Percentiles rank a stretch among this genome's conserved stretches.
These are phyloP conservation scores for Drosophila pseudotakahashii DNA, from an alignment of 2,888 invertebrate genomes.

Conservation along the genomic window DNA sequence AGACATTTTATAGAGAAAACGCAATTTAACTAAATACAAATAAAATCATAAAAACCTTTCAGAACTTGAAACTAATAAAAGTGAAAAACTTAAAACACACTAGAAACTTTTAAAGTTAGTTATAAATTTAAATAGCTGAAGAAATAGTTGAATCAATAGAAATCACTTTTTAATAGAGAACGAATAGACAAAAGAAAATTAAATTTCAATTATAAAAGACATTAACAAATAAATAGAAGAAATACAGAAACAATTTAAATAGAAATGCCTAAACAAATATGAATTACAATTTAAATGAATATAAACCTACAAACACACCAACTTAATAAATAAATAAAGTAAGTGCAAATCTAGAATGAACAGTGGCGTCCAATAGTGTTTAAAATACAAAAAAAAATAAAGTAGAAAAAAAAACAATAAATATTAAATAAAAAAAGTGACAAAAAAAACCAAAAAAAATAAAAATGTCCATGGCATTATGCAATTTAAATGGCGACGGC, in stretches of 20 bases:
- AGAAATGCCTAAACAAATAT: not conserved
- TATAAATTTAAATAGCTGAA: not conserved
- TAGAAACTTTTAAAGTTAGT: not conserved
- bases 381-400: conserved; percentile 11
- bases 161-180: not conserved
- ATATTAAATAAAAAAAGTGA: conserved; percentile 4
- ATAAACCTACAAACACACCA: conserved; percentile 2
- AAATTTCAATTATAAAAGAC: not conserved
- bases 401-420: conserved; percentile 7
- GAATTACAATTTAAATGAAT: not conserved
- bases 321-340: conserved; percentile 1
- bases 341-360: conserved; percentile 15
- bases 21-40: not conserved
- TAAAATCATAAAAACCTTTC: not conserved
- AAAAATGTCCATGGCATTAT: conserved; percentile 78
- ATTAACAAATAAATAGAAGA: not conserved
- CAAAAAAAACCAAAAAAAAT: not conserved
- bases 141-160: not conserved
- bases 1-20: not conserved
- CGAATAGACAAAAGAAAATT: not conserved
- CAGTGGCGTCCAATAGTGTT: conserved; percentile 40
- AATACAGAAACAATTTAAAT: conserved; percentile 1
- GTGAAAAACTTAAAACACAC: not conserved
- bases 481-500: conserved; percentile 72
- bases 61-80: not conserved